A percentile compares a stretch with the other conserved stretches of the same genome.
These are phyloP conservation scores for Rhombomys opimus DNA, from an alignment of 2,113 vertebrate genomes.

Conservation along the genomic window DNA sequence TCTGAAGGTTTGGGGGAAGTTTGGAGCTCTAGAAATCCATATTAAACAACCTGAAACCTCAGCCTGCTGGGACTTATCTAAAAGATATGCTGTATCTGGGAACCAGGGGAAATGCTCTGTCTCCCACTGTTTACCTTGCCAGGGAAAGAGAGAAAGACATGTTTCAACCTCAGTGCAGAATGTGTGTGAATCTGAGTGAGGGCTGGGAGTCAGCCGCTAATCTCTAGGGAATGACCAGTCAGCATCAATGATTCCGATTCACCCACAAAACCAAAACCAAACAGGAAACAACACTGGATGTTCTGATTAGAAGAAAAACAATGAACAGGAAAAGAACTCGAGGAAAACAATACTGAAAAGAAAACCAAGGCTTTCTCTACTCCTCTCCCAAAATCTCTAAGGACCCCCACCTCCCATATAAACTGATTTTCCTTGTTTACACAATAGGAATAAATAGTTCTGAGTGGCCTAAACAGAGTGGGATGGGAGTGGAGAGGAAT, in stretches of 20 bases:
- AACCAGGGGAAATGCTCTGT: slow-evolving; percentile 84
- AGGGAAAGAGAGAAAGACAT: slow-evolving; percentile 78
- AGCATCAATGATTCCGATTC: slow-evolving; percentile 81
- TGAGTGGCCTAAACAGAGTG: background rate
- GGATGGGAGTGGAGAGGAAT: slow-evolving; percentile 21
- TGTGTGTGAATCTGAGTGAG: slow-evolving; percentile 39
- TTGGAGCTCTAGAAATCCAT: slow-evolving; percentile 82
- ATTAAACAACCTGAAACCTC: slow-evolving; percentile 86
- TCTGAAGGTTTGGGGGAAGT: slow-evolving; percentile 86
- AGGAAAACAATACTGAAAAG: slow-evolving; percentile 51
- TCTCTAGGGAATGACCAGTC: slow-evolving; percentile 77
- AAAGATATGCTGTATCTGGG: slow-evolving; percentile 87
- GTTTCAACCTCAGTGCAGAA: slow-evolving; percentile 78
- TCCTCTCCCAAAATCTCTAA: slow-evolving; percentile 21
- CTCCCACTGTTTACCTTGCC: slow-evolving; percentile 85
- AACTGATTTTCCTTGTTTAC: slow-evolving; percentile 6
- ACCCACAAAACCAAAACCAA: slow-evolving; percentile 66
- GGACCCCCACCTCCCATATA: slow-evolving; percentile 9
- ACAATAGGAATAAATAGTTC: background rate
- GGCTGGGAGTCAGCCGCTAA: slow-evolving; percentile 73
- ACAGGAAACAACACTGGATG: slow-evolving; percentile 81
- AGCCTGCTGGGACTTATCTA: slow-evolving; percentile 83
- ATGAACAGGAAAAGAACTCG: slow-evolving; percentile 80
- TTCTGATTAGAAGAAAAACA: slow-evolving; percentile 81
- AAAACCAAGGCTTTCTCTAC: background rate